A percentile compares a stretch with the other conserved stretches of the same genome.
phyloP scores from a whole-genome alignment of 2,797 vertebrate species.

The Amblyraja radiata region DNA sequence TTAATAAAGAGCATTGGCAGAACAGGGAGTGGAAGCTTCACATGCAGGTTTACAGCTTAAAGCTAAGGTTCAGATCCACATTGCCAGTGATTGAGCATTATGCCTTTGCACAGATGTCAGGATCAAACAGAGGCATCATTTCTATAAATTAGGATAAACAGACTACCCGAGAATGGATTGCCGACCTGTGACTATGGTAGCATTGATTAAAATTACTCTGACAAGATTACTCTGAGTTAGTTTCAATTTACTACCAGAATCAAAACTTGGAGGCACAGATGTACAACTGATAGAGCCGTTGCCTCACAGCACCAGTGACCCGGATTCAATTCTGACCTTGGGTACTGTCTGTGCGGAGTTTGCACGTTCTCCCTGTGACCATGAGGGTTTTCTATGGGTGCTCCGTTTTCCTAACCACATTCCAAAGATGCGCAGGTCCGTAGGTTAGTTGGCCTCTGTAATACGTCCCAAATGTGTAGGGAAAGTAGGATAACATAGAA shows the following conservation, averaged over 20 bases:
- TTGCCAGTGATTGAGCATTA: neutral
- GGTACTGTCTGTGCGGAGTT: too few relatives aligned
- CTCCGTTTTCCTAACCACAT: too few relatives aligned
- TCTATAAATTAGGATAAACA: neutral
- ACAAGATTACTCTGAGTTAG: neutral
- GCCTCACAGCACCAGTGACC: too few relatives aligned
- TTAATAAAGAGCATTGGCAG: neutral
- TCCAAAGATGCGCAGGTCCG: too few relatives aligned
- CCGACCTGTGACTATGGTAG: neutral
- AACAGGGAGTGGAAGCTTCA: neutral
- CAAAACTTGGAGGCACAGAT: neutral
- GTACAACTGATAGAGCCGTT: too few relatives aligned
- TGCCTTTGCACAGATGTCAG: neutral
- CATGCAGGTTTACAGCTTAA: neutral
- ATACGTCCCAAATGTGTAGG: too few relatives aligned
- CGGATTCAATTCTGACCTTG: too few relatives aligned
- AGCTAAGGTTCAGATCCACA: neutral
- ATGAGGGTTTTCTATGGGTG: too few relatives aligned
- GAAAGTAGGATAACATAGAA: too few relatives aligned
- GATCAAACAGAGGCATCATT: neutral
- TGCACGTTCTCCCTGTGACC: too few relatives aligned
- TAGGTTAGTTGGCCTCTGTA: too few relatives aligned
- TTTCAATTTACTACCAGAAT: neutral
- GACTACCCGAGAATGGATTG: neutral
- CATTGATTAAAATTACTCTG: neutral